These are phyloP conservation scores for Agonum fuliginosum DNA, from an alignment of 2,888 invertebrate species.

Conservation along the genomic window DNA sequence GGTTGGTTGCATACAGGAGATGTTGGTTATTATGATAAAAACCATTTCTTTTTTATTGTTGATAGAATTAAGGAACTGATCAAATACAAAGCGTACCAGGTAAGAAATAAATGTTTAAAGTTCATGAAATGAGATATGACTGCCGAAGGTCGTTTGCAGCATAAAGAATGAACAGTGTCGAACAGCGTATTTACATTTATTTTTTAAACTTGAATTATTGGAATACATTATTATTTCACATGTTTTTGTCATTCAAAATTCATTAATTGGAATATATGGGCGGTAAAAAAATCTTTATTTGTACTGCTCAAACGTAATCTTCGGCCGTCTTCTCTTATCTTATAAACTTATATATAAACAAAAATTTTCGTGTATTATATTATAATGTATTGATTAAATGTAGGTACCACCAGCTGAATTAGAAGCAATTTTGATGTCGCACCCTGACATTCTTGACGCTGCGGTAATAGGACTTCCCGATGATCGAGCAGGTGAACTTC, in stretches of 20 bases:
- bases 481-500: constrained; percentile 84
- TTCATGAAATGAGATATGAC: background rate
- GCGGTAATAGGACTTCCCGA: constrained; percentile 88
- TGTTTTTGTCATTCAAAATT: too few relatives aligned
- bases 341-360: background rate
- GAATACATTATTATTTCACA: too few relatives aligned
- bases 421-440: constrained; percentile 84
- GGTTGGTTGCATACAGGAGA: constrained; percentile 91
- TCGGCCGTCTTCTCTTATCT: too few relatives aligned
- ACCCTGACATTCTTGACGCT: constrained; percentile 83
- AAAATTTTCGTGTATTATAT: background rate
- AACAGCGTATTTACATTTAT: too few relatives aligned
- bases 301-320: too few relatives aligned
- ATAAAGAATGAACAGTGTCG: too few relatives aligned
- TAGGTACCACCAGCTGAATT: constrained; percentile 91
- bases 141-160: background rate
- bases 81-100: constrained; percentile 92
- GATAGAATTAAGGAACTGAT: constrained; percentile 94
- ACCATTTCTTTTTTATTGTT: constrained; percentile 88
- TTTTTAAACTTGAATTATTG: too few relatives aligned
- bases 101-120: constrained; percentile 66
- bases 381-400: constrained; percentile 7
- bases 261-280: too few relatives aligned
- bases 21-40: constrained; percentile 87
- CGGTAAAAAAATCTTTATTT: too few relatives aligned